Evolutionary conservation across 2,797 vertebrate genomes (phyloP), one percentile per base, ranked within the genome.

Genomic region (Ibycter americanus): DNA sequence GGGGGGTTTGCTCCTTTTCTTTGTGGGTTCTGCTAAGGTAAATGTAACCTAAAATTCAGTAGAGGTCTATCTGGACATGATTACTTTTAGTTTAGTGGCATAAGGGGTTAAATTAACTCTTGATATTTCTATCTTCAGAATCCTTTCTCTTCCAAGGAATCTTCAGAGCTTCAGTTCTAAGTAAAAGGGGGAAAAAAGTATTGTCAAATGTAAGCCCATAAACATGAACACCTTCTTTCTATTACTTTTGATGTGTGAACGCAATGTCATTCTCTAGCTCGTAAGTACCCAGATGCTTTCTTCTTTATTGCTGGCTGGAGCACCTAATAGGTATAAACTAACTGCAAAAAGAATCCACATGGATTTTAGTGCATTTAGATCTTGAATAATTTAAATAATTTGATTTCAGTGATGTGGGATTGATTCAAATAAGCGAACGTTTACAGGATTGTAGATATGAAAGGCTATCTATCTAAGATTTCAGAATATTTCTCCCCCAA

Each of bases 321-420:
- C 4, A 3, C 67, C 89, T 97, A 97, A 97, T 96, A 97, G 90
- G 78, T 96, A 96, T 94, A 96, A 98, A 97, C 89, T 95, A 96
- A 95, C 92, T 91, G 85, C 95, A 97, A 97, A 97, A 87, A 59
- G 94, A 91, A 91, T 93, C 72, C 51, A 4, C 54, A 63, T 97
- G 97, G 85, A 96, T 97, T 98, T 97, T 95, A 97, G 81, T 82
- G 92, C 91, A 94, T 96, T 97, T 95, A 97, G 87, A 93, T 96
- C 65, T 22, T 97, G 96, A 98, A 98, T 97, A 97, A 98, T 98
- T 98, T 96, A 98, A 97, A 95, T 96, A 96, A 97, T 96, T 97
- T 90, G 47, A 97, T 97, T 97, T 89, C 76, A 90, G 26, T 74
- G 78, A 95, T 59, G 80, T 80, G 34, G 68, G 86, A 85, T 96